Conservation (phyloP, 2,888 invertebrate genomes). For the Mechanitis mazaeus region DNA sequence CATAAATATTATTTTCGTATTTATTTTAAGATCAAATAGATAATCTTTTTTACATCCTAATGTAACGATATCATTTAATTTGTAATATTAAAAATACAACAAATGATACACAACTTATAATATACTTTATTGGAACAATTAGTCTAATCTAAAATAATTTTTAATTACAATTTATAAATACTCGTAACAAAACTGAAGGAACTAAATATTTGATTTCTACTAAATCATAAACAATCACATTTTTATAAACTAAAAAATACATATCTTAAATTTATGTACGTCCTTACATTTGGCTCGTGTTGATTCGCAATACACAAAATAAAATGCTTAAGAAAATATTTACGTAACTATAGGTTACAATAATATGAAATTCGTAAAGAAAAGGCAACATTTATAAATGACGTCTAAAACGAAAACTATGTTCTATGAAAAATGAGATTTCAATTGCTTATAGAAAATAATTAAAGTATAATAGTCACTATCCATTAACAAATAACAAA, state of each 20-base stretch:
- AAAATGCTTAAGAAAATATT: slow-evolving; percentile 14
- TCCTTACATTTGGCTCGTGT: slow-evolving; percentile 71
- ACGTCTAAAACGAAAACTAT: slow-evolving; percentile 25
- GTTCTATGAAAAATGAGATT: slow-evolving; percentile 27
- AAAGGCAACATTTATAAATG: slow-evolving; percentile 20
- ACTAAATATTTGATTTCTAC: slow-evolving; percentile 70
- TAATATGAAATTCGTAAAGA: slow-evolving; percentile 12
- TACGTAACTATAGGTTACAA: background rate
- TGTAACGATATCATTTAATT: slow-evolving; percentile 74
- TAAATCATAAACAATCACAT: slow-evolving; percentile 65
- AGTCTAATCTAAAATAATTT: slow-evolving; percentile 57
- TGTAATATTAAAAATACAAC: slow-evolving; percentile 75
- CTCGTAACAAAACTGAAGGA: slow-evolving; percentile 73
- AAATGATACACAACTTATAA: slow-evolving; percentile 72
- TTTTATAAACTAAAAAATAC: slow-evolving; percentile 60
- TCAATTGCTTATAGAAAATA: slow-evolving; percentile 23
- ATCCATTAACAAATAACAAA: slow-evolving; percentile 70
- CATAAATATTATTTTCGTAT: slow-evolving; percentile 75
- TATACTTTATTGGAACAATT: slow-evolving; percentile 70
- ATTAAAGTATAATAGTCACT: slow-evolving; percentile 21
- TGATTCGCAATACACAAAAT: slow-evolving; percentile 32
- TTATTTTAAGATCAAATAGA: slow-evolving; percentile 75
- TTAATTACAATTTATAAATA: slow-evolving; percentile 70
- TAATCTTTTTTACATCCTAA: slow-evolving; percentile 77
- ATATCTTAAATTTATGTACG: slow-evolving; percentile 58